These are phyloP conservation scores for Cheilosia grossa DNA, from an alignment of 2,888 invertebrate species.

Conservation along the genomic window DNA sequence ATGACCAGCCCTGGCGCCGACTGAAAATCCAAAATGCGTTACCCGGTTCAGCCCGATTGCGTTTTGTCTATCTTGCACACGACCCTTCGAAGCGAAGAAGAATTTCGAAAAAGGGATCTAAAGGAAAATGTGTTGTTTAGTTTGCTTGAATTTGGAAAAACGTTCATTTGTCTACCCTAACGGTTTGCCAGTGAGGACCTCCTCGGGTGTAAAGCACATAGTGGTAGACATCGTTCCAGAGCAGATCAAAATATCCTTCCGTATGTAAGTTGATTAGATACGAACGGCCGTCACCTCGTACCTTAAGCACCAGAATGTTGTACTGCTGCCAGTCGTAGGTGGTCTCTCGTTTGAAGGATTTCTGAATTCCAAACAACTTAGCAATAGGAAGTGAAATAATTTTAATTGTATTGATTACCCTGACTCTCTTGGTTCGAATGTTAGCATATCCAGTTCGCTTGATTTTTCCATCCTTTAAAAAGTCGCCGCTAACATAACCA, in stretches of 20 bases:
- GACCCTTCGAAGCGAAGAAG: slow-evolving; percentile 91
- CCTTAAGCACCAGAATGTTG: slow-evolving; percentile 89
- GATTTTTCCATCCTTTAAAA: slow-evolving; percentile 91
- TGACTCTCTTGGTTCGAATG: slow-evolving; percentile 87
- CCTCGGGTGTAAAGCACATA: slow-evolving; percentile 96
- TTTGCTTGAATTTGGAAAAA: background rate
- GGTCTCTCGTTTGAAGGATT: slow-evolving; percentile 90
- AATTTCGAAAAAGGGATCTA: slow-evolving; percentile 97
- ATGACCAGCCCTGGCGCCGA: slow-evolving; percentile 88
- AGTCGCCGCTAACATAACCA: slow-evolving; percentile 87
- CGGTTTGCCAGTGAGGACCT: slow-evolving; percentile 98
- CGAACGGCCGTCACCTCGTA: slow-evolving; percentile 96
- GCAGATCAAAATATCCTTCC: slow-evolving; percentile 91
- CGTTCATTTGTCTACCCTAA: slow-evolving; percentile 86
- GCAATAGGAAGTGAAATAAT: background rate
- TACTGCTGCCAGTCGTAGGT: slow-evolving; percentile 91
- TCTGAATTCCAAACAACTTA: slow-evolving; percentile 83
- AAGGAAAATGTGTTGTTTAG: background rate
- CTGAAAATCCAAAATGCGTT: slow-evolving; percentile 91
- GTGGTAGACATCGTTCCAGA: slow-evolving; percentile 95
- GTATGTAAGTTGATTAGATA: slow-evolving; percentile 92
- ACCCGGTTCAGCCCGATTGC: slow-evolving; percentile 86
- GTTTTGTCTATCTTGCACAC: slow-evolving; percentile 92
- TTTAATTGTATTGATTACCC: slow-evolving; percentile 84
- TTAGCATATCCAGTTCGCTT: slow-evolving; percentile 93